phyloP scores from a whole-genome alignment of 2,113 vertebrate species.

The Chiloscyllium plagiosum region DNA sequence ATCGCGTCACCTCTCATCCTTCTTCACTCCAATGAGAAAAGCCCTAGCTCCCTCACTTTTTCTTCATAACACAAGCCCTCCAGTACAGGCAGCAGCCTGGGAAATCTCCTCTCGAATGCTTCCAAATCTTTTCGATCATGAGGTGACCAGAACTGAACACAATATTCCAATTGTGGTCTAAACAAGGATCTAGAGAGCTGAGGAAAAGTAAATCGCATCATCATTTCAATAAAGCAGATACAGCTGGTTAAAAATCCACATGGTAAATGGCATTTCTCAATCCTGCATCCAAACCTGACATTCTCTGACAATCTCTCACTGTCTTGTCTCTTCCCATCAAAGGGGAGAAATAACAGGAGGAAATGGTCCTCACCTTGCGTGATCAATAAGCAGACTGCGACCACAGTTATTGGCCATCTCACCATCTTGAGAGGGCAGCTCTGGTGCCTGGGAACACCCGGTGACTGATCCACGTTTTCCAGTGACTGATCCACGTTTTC shows the following conservation, averaged over 20 bases:
- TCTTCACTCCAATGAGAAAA: too few species aligned
- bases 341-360: neutral
- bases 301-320: neutral
- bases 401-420: neutral
- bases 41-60: too few species aligned
- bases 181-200: neutral
- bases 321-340: neutral
- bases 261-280: neutral
- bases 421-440: neutral
- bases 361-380: neutral
- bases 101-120: too few species aligned
- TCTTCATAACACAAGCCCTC: too few species aligned
- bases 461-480: neutral
- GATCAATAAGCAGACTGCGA: neutral
- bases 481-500: neutral
- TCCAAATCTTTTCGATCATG: too few species aligned
- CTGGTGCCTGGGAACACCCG: neutral
- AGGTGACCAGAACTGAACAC: too few species aligned
- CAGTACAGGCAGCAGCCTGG: too few species aligned
- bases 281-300: neutral
- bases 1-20: too few species aligned
- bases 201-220: neutral
- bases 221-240: too few species aligned
- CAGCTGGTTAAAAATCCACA: neutral
- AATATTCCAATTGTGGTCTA: too few species aligned